phyloP scores from a whole-genome alignment of 2,888 invertebrate genomes.

The Hydropsyche betteni region DNA sequence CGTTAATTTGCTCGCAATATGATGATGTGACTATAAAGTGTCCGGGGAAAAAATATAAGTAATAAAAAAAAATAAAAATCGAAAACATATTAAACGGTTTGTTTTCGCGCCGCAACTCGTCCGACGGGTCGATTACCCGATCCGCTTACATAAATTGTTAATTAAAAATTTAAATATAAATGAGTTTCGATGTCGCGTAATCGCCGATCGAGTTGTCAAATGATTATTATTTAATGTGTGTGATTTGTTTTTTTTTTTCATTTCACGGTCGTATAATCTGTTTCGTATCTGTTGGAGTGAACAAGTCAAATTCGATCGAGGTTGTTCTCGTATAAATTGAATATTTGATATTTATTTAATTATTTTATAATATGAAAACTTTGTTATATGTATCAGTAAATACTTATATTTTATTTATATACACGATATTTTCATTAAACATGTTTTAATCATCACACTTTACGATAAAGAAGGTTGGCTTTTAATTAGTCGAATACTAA shows the following conservation, averaged over 20 bases:
- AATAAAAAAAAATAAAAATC: neutral
- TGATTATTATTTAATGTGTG: neutral
- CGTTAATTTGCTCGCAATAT: neutral
- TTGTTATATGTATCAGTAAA: no score
- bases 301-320: no score
- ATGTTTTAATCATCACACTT: no score
- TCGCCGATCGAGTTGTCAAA: slow-evolving; percentile 6
- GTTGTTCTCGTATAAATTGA: no score
- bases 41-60: neutral
- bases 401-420: no score
- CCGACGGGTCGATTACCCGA: neutral
- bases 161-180: slow-evolving; percentile 33
- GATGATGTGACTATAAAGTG: neutral
- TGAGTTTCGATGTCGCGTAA: slow-evolving; percentile 31
- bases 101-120: neutral
- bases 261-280: neutral
- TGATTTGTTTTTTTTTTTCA: slow-evolving; percentile 1
- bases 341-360: no score
- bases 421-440: no score
- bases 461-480: no score
- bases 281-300: no score
- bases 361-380: no score
- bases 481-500: no score
- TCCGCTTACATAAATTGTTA: slow-evolving; percentile 21
- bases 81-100: neutral